Evolutionary conservation across 1,140 invertebrate species (phyloP).

Genomic region (Zaprionus kolodkinae): DNA sequence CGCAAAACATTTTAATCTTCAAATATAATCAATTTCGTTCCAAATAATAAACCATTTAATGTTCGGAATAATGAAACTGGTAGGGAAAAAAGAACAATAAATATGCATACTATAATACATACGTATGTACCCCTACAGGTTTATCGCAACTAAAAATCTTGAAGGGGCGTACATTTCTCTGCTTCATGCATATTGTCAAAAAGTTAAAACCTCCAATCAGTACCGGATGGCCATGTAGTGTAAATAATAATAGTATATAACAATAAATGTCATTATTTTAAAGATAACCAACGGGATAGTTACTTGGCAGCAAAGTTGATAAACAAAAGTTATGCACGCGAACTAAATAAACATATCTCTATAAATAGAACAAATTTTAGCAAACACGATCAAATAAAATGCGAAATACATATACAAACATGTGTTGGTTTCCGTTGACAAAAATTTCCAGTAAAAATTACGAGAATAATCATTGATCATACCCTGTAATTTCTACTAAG

Average conservation of each 20-base stretch:
- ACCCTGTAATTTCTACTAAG: constrained; percentile 15
- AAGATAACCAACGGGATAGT: constrained; percentile 30
- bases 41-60: constrained; percentile 19
- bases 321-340: constrained; percentile 29
- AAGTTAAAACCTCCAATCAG: constrained; percentile 3
- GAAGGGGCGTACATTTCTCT: constrained; percentile 45
- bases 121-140: constrained; percentile 18
- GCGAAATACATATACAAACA: constrained; percentile 14
- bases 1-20: neutral
- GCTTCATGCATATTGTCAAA: constrained; percentile 12
- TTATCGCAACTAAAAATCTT: constrained; percentile 65
- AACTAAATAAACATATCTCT: constrained; percentile 20
- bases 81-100: constrained; percentile 29
- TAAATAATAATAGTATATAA: constrained; percentile 30
- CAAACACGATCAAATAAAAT: constrained; percentile 17
- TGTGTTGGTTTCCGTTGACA: constrained; percentile 31
- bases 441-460: neutral
- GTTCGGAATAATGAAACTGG: neutral
- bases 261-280: constrained; percentile 25
- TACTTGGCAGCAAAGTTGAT: constrained; percentile 28
- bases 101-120: neutral
- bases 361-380: constrained; percentile 40
- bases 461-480: neutral
- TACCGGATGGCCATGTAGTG: constrained; percentile 23
- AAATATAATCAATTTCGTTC: constrained; percentile 1